Evolutionary conservation across 2,113 vertebrate genomes (phyloP), one percentile per base, ranked within the genome.

Genomic region (Saccopteryx bilineata): DNA sequence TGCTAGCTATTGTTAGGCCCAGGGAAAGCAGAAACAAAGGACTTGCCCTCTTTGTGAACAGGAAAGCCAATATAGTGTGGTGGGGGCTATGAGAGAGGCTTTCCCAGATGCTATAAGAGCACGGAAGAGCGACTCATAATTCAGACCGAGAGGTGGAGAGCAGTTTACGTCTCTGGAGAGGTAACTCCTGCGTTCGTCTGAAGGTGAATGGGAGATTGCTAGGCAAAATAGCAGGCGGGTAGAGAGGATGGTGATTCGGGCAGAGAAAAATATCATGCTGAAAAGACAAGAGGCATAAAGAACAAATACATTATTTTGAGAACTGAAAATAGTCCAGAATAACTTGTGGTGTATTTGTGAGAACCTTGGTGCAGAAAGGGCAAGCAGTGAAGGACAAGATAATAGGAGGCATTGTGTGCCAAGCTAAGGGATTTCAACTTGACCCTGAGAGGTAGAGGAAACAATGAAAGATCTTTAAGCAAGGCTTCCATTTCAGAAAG

Each of bases 221-320:
- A 21, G 12, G 52, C 24, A 74, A 88, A 69, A 66, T 8, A 56
- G 48, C 13, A n/a, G 52, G 18, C 50, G 58, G 31, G 14, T 13
- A 23, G 60, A 33, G n/a, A 86, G 39, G 39, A 31, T 18, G 24
- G 56, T 52, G 50, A 54, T 18, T 7, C n/a, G 50, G n/a, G 66
- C 8, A 50, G 26, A 21, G 66, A 78, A 50, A 93, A 72, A 52
- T 17, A 81, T 28, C 39, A 52, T 48, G 63, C 52, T 58, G n/a
- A 71, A 86, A 74, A 74, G 63, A 50, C 39, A 63, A 31, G 74
- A 85, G 46, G 56, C 84, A 74, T 68, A 89, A 93, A 96, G 71
- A 79, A 69, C 60, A 90, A 87, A 78, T 21, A 52, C 9, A 6
- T 48, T 80, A 83, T 93, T 94, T 21, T 93, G 79, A 93, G 69